Evolutionary conservation across 2,888 invertebrate species (phyloP).

Genomic region (Rhagonycha fulva): DNA sequence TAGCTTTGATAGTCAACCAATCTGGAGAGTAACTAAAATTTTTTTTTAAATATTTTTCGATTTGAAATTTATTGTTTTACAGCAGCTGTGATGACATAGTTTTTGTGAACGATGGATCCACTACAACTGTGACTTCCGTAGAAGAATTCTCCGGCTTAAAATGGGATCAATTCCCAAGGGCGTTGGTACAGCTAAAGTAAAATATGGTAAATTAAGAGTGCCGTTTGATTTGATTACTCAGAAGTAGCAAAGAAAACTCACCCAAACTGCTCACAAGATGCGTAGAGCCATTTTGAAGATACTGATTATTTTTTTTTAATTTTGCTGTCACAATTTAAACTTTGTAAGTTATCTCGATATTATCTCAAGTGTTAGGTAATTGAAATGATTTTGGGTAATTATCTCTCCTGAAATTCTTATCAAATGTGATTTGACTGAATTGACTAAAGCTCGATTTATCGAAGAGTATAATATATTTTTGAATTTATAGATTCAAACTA

Average conservation of each 20-base stretch:
- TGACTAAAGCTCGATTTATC: no score
- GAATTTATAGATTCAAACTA: no score
- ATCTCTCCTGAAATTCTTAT: no score
- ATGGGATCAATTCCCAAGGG: not conserved
- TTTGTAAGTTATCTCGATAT: no score
- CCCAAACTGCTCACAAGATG: not conserved
- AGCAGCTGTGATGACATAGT: slow-evolving; percentile 42
- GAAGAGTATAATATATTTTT: no score
- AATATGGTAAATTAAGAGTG: no score
- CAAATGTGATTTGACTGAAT: no score
- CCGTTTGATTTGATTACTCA: no score
- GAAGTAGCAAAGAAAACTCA: no score
- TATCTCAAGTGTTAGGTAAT: no score
- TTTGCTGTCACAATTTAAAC: not conserved
- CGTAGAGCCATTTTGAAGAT: not conserved
- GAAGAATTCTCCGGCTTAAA: not conserved
- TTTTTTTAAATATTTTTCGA: not conserved
- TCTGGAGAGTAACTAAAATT: not conserved
- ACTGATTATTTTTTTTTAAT: not conserved
- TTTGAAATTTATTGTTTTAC: not conserved
- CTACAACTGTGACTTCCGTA: slow-evolving; percentile 38
- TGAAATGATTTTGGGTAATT: no score
- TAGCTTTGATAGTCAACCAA: not conserved
- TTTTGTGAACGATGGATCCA: slow-evolving; percentile 34
- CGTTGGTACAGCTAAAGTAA: not conserved